These are phyloP conservation scores for Anguilla rostrata DNA, from an alignment of 2,113 vertebrate genomes.

Conservation along the genomic window DNA sequence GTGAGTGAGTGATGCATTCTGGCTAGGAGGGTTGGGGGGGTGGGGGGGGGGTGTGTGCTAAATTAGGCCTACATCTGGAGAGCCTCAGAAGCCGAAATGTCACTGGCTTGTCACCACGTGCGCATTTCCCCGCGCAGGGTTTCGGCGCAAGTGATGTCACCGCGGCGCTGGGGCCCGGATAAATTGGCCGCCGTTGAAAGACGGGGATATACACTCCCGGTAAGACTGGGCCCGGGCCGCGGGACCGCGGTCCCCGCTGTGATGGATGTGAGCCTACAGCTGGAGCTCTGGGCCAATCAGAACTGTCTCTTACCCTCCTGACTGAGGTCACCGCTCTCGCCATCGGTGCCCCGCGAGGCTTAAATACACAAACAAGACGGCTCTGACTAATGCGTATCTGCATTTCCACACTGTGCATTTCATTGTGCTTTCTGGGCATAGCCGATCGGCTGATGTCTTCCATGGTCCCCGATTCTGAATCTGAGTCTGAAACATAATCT, in stretches of 20 bases:
- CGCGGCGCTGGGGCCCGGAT: background rate
- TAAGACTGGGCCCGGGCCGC: background rate
- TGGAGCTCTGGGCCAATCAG: background rate
- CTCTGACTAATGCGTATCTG: background rate
- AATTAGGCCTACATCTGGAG: background rate
- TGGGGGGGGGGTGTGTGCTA: background rate
- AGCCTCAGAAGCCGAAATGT: constrained; percentile 11
- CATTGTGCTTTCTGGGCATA: background rate
- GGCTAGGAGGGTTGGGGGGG: background rate
- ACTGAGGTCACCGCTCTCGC: background rate
- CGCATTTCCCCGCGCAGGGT: background rate
- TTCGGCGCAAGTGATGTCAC: constrained; percentile 4
- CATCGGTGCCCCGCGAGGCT: background rate
- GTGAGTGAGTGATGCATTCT: background rate
- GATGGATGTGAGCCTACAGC: constrained; percentile 6
- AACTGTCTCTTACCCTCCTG: too few species aligned
- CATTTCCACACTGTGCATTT: background rate
- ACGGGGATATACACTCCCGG: background rate
- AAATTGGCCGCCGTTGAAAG: constrained; percentile 14
- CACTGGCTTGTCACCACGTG: constrained; percentile 11
- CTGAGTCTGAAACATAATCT: background rate
- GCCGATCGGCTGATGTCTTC: background rate
- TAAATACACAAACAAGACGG: background rate
- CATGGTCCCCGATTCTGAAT: background rate
- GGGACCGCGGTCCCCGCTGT: background rate